Evolutionary conservation across 2,113 vertebrate genomes (phyloP), one percentile per base, ranked within the genome.

Genomic region (Oryzias melastigma): DNA sequence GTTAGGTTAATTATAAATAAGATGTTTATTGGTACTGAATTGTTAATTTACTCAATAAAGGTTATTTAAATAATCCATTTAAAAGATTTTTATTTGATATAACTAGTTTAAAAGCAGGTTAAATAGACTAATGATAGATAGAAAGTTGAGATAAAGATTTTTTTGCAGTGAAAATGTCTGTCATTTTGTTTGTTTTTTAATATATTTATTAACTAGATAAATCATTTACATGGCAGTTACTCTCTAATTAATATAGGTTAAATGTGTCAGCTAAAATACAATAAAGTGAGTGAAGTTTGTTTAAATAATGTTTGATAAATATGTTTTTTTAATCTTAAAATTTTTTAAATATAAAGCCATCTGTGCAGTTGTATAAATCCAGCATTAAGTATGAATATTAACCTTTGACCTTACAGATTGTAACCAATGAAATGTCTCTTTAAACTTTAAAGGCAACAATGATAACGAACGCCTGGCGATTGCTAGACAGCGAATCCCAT

Each of bases 361-460:
- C 92, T 94, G 95, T 98, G 94, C 93, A 94, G 94, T 93, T 98
- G 95, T 98, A 90, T 95, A 95, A 93, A 93, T 95, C 89, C 90
- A 95, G 93, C 93, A 94, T 94, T 95, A 97, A 94, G 95, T 95
- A 95, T 96, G 97, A 96, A 93, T 92, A 91, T 98, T 96, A 97
- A 96, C 95, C 93, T 95, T 96, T 98, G 95, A 97, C 95, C 95
- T 97, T 97, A 94, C 96, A 98, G 95, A 96, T 98, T 97, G 95
- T 99, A 99, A 99, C 97, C 97, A 95, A 94, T 99, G 97, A 98
- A 98, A 99, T 99, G 96, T 99, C 96, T 99, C 94, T 98, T 98
- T 98, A 99, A 99, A 99, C 97, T 99, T 98, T 98, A 99, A 99
- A 99, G 97, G 97, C 96, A 97, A 95, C 97, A 98, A 95, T 99